These are phyloP conservation scores for Lepidocyrtoides sp. DNA, from an alignment of 2,888 invertebrate genomes.

Conservation along the genomic window DNA sequence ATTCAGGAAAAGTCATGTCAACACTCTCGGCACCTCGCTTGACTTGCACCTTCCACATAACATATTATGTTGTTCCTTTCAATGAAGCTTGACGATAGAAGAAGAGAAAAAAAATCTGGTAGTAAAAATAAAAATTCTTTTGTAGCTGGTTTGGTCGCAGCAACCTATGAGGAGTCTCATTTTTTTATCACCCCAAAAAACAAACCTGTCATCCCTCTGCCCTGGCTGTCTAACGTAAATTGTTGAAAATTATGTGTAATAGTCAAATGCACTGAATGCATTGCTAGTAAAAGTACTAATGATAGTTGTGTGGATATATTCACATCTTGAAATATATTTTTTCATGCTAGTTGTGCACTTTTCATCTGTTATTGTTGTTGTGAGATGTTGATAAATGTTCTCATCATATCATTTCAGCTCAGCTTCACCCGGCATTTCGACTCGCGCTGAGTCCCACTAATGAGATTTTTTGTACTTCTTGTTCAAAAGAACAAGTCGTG, in stretches of 20 bases:
- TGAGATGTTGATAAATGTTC: constrained; percentile 64
- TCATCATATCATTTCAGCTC: constrained; percentile 45
- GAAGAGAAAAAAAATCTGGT: not conserved
- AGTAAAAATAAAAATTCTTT: constrained; percentile 46
- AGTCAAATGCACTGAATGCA: not conserved
- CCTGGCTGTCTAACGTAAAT: not conserved
- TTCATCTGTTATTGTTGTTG: constrained; percentile 31
- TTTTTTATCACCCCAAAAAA: constrained; percentile 40
- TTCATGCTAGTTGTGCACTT: not conserved
- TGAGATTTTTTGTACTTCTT: constrained; percentile 61
- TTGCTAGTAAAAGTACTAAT: not conserved
- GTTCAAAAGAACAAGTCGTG: constrained; percentile 56
- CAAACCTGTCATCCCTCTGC: constrained; percentile 50
- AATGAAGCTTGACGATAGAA: not conserved
- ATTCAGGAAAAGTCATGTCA: constrained; percentile 66
- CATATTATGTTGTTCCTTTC: constrained; percentile 16
- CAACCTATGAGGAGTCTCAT: not conserved
- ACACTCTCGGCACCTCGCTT: constrained; percentile 26
- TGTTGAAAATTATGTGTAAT: not conserved
- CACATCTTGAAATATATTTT: constrained; percentile 12
- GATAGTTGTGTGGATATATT: constrained; percentile 1
- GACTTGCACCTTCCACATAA: not conserved
- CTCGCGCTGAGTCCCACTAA: constrained; percentile 69
- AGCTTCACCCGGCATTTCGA: constrained; percentile 41
- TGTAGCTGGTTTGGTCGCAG: constrained; percentile 12